Evolutionary conservation across 2,113 vertebrate species (phyloP).

Genomic region (Phrynosoma blainvillii): DNA sequence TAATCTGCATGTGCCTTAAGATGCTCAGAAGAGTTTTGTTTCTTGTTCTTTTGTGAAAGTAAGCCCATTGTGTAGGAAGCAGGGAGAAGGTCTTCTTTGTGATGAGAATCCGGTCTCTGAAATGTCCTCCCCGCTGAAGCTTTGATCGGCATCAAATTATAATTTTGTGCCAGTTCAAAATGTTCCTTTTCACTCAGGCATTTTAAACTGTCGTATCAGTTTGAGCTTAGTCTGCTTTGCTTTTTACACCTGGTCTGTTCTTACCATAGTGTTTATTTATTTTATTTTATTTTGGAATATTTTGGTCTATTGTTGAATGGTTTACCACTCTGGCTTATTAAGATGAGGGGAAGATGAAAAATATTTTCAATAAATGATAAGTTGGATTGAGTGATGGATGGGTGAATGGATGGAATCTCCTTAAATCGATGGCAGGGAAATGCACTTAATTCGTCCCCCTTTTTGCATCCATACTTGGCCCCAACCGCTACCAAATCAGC

Average conservation of each 20-base stretch:
- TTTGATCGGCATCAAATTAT: neutral
- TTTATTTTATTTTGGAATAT: neutral
- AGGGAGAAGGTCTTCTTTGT: neutral
- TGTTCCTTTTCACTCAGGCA: neutral
- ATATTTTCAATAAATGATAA: neutral
- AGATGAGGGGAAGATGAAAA: neutral
- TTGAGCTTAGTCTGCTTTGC: neutral
- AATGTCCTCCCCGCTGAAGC: neutral
- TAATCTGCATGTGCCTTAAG: neutral
- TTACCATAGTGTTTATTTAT: neutral
- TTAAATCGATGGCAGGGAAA: too few relatives aligned
- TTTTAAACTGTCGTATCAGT: neutral
- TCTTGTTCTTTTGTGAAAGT: neutral
- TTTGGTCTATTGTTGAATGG: neutral
- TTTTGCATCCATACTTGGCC: neutral
- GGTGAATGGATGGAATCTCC: neutral
- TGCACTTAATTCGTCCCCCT: too few relatives aligned
- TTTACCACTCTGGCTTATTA: neutral
- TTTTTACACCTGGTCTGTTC: neutral
- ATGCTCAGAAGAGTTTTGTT: neutral
- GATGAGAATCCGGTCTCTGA: neutral
- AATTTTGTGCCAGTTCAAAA: neutral
- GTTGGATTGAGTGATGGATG: too few relatives aligned
- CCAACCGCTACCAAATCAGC: neutral
- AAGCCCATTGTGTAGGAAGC: neutral